A percentile compares a stretch with the other conserved stretches of the same genome.
These are phyloP conservation scores for Heliconius congener DNA, from an alignment of 1,140 invertebrate genomes.

Conservation along the genomic window DNA sequence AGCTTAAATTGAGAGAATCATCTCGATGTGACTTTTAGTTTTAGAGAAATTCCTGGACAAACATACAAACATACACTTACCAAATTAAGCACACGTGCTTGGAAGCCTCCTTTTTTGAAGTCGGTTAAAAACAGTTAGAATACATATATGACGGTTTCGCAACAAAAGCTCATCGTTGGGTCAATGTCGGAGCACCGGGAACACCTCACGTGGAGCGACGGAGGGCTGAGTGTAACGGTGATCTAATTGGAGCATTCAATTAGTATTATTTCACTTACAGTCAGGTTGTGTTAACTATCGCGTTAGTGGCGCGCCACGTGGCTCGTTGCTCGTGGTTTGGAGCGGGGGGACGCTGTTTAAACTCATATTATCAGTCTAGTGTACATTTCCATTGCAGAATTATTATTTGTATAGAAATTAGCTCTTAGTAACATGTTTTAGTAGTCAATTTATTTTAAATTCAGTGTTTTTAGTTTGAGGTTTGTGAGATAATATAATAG, in stretches of 20 bases:
- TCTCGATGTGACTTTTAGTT: no score
- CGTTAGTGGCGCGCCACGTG: conserved; percentile 16
- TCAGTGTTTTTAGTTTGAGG: no score
- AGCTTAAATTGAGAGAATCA: no score
- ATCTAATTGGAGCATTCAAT: conserved; percentile 30
- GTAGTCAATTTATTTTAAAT: no score
- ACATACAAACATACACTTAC: no score
- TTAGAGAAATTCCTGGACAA: no score
- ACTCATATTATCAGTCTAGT: conserved; percentile 22
- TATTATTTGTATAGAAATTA: neutral
- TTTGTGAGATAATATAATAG: no score
- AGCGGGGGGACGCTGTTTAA: conserved; percentile 23
- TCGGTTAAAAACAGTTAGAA: neutral
- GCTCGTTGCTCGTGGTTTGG: neutral
- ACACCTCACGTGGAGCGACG: conserved; percentile 1
- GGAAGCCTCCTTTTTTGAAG: no score
- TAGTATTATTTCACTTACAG: conserved; percentile 36
- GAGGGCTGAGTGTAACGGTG: conserved; percentile 14
- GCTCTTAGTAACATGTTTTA: no score
- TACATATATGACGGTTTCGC: neutral
- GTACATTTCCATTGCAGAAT: neutral
- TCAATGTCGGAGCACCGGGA: neutral
- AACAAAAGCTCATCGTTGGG: neutral
- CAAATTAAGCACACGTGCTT: no score
- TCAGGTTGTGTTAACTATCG: conserved; percentile 34